Base-by-base conservation (phyloP, 2,888 invertebrate species). In the Drosophila atroscutellata region DNA sequence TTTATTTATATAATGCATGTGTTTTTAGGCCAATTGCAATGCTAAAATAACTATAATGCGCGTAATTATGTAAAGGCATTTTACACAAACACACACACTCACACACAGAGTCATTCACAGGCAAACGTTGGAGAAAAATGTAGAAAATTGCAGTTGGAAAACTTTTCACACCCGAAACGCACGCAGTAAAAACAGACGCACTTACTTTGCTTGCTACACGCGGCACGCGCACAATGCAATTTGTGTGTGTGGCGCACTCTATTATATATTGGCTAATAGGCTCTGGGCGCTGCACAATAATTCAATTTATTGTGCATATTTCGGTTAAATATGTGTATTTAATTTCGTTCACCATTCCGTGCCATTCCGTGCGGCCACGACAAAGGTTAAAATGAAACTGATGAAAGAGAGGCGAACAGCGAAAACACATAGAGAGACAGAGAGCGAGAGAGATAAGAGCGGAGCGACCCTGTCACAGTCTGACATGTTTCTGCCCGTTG, bases 21-120 rank as follows among this genome's bases (percentile, higher is more conserved):
- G 42, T 13, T 30, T 56, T 30, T 61, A 18, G 58, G 47, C 50
- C 47, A 62, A 69, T 69, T 64, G 26, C 55, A 61, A 55, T 75
- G 57, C 55, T 47, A 24, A 64, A 42, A 36, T 30, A 68, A 50
- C 57, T 54, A 67, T 61, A 60, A 66, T 64, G 39, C 50, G 60
- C 63, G 57, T 81, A 85, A 88, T 86, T 86, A 86, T 86, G 86
- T 86, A 86, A 86, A 86, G 90, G 86, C 75, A 90, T 83, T 86
- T 85, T 77, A 82, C 71, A 30, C 18, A 58, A 66, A 65, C 58
- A 61, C 58, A 60, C 70, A 72, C 63, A 50, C 56, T 51, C 55
- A 61, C 47, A 55, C 36, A 68, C 67, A 50, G 58, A 70, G 68
- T 42, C 57, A 72, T 60, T 28, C 56, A 56, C 56, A 42, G 42